phyloP scores from a whole-genome alignment of 2,888 invertebrate species.

The Poecilus cupreus region DNA sequence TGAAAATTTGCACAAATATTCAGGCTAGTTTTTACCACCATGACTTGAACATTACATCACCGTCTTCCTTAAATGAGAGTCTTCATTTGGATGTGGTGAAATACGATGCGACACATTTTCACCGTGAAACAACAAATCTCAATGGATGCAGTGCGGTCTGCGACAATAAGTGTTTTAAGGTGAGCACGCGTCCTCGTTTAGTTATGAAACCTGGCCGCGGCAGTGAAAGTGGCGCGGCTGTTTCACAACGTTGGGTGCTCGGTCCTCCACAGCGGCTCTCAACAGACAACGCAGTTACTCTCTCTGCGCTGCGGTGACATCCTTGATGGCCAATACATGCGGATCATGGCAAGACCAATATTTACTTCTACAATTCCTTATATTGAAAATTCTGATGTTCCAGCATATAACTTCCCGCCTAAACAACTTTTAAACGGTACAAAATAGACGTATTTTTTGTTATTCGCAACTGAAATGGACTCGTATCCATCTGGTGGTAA shows the following conservation, averaged over 20 bases:
- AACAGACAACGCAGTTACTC: background rate
- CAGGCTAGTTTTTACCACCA: background rate
- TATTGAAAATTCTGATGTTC: too few relatives aligned
- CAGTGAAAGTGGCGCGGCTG: conserved; percentile 71
- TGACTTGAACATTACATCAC: background rate
- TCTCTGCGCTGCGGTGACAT: background rate
- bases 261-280: background rate
- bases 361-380: too few relatives aligned
- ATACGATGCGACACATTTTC: background rate
- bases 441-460: too few relatives aligned
- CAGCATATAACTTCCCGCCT: too few relatives aligned
- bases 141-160: conserved; percentile 1
- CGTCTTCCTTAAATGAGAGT: background rate
- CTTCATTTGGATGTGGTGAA: background rate
- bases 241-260: conserved; percentile 42
- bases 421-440: too few relatives aligned
- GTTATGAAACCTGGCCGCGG: conserved; percentile 72
- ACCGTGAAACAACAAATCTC: background rate
- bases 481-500: too few relatives aligned
- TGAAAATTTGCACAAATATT: background rate
- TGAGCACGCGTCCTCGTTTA: conserved; percentile 61
- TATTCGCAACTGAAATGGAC: too few relatives aligned
- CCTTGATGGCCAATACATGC: background rate
- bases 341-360: too few relatives aligned
- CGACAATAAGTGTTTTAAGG: conserved; percentile 50